Conservation (phyloP, 2,888 invertebrate genomes). For the Syrista parreyssii region DNA sequence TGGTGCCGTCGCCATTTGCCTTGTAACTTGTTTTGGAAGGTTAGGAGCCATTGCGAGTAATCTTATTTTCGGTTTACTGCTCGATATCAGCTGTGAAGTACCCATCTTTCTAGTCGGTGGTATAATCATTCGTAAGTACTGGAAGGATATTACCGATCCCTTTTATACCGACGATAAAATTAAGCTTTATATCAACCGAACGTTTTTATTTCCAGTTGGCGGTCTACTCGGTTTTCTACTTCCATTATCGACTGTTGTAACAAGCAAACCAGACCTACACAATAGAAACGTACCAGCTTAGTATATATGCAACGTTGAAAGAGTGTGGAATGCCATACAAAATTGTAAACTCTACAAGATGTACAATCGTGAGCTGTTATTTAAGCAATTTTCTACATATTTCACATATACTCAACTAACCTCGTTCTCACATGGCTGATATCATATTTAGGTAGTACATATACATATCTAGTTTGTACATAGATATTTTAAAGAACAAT, state of each 20-base stretch:
- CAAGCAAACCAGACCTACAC: not conserved
- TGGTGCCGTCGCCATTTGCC: constrained; percentile 75
- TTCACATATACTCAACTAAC: too few relatives aligned
- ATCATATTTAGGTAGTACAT: too few relatives aligned
- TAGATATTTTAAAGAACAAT: too few relatives aligned
- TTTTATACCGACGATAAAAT: not conserved
- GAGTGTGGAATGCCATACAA: too few relatives aligned
- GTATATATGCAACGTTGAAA: too few relatives aligned
- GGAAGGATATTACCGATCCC: not conserved
- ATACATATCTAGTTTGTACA: too few relatives aligned
- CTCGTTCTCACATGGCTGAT: too few relatives aligned
- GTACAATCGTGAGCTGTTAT: too few relatives aligned
- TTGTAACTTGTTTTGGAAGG: constrained; percentile 75
- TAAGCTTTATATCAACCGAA: not conserved
- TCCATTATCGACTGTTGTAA: constrained; percentile 23
- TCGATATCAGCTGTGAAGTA: constrained; percentile 74
- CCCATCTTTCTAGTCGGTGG: constrained; percentile 74
- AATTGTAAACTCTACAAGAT: too few relatives aligned
- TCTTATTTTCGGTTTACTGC: constrained; percentile 72
- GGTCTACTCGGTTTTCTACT: constrained; percentile 35
- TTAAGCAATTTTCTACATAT: too few relatives aligned
- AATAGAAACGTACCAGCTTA: not conserved
- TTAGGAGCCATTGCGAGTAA: constrained; percentile 76
- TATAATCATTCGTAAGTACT: constrained; percentile 68
- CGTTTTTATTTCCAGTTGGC: constrained; percentile 23